Percentiles rank a stretch among this genome's conserved stretches.
phyloP scores from a whole-genome alignment of 1,140 invertebrate species.

The Drosophila punjabiensis region DNA sequence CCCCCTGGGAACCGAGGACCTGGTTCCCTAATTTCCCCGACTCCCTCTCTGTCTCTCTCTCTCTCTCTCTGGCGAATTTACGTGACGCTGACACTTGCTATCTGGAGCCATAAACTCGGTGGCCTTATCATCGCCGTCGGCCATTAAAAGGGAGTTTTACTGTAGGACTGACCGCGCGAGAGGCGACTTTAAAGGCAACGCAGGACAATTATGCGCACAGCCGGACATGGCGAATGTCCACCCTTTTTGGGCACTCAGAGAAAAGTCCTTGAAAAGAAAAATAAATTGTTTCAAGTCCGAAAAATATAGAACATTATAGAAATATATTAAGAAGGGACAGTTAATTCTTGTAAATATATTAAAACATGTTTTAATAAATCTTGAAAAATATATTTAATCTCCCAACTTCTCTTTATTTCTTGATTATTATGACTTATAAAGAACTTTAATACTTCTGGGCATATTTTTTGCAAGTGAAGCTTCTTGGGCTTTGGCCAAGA shows the following conservation, averaged over 20 bases:
- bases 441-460: not conserved
- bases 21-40: constrained; percentile 33
- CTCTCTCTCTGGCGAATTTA: constrained; percentile 54
- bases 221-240: constrained; percentile 57
- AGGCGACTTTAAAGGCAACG: constrained; percentile 56
- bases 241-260: constrained; percentile 15
- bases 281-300: not conserved
- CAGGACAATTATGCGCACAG: constrained; percentile 72
- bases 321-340: not conserved
- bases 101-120: constrained; percentile 75
- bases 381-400: not conserved
- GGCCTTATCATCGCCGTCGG: constrained; percentile 65
- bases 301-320: not conserved
- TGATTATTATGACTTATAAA: not conserved
- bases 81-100: constrained; percentile 78
- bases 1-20: constrained; percentile 21
- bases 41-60: not conserved
- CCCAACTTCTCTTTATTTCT: not conserved
- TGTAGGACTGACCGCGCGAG: constrained; percentile 34
- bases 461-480: constrained; percentile 4
- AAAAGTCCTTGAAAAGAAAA: not conserved
- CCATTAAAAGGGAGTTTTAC: constrained; percentile 77
- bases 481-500: constrained; percentile 13
- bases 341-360: too few species aligned
- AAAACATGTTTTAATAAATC: not conserved